Evolutionary conservation across 2,113 vertebrate genomes (phyloP).

Genomic region (Nerophis ophidion): DNA sequence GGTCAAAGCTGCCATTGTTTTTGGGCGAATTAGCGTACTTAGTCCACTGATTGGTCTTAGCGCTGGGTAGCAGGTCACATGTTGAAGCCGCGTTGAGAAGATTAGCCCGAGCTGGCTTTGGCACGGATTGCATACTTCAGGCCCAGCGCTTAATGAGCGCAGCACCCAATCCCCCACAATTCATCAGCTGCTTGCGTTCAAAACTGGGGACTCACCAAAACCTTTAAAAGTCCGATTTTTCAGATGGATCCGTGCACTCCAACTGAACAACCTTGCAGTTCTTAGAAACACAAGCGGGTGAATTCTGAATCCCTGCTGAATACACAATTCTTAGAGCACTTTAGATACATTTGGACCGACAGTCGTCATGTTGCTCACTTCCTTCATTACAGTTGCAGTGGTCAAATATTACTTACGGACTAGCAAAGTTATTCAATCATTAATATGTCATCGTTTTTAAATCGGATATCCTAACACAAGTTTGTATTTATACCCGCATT

Average conservation of each 20-base stretch:
- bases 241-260: not conserved
- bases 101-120: constrained; percentile 69
- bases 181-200: constrained; percentile 21
- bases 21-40: constrained; percentile 27
- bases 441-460: too few relatives aligned
- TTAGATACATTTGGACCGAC: too few relatives aligned
- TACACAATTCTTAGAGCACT: not conserved
- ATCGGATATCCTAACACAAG: too few relatives aligned
- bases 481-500: too few relatives aligned
- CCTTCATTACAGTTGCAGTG: too few relatives aligned
- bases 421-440: too few relatives aligned
- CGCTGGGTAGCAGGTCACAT: constrained; percentile 67
- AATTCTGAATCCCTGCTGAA: not conserved
- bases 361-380: too few relatives aligned
- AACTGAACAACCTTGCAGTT: not conserved
- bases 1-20: constrained; percentile 42
- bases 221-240: not conserved
- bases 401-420: too few relatives aligned
- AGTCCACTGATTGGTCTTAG: constrained; percentile 58
- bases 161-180: constrained; percentile 48
- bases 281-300: not conserved
- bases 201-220: constrained; percentile 1
- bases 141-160: constrained; percentile 66
- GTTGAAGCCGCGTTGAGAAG: constrained; percentile 70
- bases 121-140: constrained; percentile 78